phyloP scores from a whole-genome alignment of 2,888 invertebrate genomes.

The Timema cristinae region DNA sequence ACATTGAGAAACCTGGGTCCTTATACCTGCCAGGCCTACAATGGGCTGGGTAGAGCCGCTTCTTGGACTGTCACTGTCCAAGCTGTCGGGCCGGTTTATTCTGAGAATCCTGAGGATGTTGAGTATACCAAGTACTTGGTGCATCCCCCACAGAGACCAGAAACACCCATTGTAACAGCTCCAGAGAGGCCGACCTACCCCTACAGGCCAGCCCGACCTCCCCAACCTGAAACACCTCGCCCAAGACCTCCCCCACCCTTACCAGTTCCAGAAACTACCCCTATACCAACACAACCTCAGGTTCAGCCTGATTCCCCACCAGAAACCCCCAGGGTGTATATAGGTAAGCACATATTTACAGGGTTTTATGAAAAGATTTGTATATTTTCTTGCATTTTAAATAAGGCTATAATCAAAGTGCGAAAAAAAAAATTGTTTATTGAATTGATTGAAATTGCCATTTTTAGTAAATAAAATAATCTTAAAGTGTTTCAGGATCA shows the following conservation, averaged over 20 bases:
- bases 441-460: too few relatives aligned
- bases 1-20: slow-evolving; percentile 70
- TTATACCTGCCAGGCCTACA: slow-evolving; percentile 88
- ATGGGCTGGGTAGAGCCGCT: slow-evolving; percentile 71
- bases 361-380: slow-evolving; percentile 27
- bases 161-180: slow-evolving; percentile 31
- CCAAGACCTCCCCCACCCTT: slow-evolving; percentile 33
- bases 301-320: slow-evolving; percentile 14
- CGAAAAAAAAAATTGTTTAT: too few relatives aligned
- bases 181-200: slow-evolving; percentile 41
- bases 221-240: slow-evolving; percentile 33
- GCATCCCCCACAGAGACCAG: slow-evolving; percentile 48
- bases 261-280: slow-evolving; percentile 35
- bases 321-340: slow-evolving; percentile 26
- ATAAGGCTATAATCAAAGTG: too few relatives aligned
- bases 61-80: slow-evolving; percentile 71
- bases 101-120: slow-evolving; percentile 53
- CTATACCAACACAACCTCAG: slow-evolving; percentile 20
- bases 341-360: slow-evolving; percentile 24
- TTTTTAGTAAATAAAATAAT: too few relatives aligned
- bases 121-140: slow-evolving; percentile 59
- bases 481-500: too few relatives aligned
- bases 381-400: not conserved
- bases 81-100: slow-evolving; percentile 65
- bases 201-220: slow-evolving; percentile 38